phyloP scores from a whole-genome alignment of 2,113 vertebrate species.

The Raja brachyura region DNA sequence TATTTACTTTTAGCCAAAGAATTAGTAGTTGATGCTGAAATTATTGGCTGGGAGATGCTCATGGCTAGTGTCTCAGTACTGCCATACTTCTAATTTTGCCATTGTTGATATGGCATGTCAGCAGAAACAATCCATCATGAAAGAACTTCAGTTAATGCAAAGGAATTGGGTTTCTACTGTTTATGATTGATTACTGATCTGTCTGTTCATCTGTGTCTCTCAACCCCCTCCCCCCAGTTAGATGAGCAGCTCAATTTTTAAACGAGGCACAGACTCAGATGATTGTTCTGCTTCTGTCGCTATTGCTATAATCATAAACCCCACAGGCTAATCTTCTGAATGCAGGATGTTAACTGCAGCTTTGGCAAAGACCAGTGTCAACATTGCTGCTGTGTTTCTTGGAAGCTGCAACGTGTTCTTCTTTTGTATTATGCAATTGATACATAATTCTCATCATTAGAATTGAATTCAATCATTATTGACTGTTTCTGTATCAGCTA shows the following conservation, averaged over 20 bases:
- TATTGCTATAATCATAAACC: background rate
- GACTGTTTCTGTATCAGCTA: background rate
- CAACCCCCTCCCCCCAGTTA: too few relatives aligned
- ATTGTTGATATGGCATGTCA: background rate
- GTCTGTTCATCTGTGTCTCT: background rate
- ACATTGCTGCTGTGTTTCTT: background rate
- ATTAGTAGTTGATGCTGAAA: background rate
- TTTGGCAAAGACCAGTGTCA: background rate
- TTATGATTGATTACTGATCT: background rate
- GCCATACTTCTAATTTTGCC: background rate
- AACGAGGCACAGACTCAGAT: background rate
- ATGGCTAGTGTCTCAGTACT: background rate
- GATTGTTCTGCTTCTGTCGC: background rate
- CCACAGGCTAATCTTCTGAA: background rate
- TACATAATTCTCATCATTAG: background rate
- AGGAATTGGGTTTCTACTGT: background rate
- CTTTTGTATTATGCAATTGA: background rate
- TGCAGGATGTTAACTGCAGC: background rate
- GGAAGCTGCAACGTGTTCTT: background rate
- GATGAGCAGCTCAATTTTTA: background rate
- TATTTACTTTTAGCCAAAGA: conserved; percentile 36
- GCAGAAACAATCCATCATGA: background rate
- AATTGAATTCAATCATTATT: background rate
- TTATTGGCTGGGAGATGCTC: background rate
- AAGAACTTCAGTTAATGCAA: background rate